Conservation (phyloP, 2,113 vertebrate genomes). For the Erythrocercus mccallii region DNA sequence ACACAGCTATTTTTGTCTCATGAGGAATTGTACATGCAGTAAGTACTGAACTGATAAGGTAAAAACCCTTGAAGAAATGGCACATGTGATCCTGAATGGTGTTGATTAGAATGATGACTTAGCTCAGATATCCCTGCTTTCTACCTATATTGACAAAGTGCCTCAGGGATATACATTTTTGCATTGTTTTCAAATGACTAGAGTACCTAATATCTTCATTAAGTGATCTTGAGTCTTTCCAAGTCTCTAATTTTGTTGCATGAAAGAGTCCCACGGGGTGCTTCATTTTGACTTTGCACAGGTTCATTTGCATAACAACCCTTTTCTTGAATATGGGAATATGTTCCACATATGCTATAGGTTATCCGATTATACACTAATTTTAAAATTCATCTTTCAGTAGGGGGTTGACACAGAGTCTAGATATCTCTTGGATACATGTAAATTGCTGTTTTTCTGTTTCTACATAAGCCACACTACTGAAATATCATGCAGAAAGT, state of each 20-base stretch:
- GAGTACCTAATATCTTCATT: not conserved
- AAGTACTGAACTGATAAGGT: not conserved
- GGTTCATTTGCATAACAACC: not conserved
- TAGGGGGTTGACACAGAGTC: not conserved
- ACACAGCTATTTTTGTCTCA: not conserved
- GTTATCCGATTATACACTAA: not conserved
- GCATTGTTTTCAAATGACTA: not conserved
- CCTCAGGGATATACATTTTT: not conserved
- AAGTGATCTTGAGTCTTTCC: not conserved
- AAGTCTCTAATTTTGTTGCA: not conserved
- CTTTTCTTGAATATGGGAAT: not conserved
- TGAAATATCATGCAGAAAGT: not conserved
- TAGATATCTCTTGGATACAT: not conserved
- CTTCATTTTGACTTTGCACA: not conserved
- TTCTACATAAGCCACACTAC: not conserved
- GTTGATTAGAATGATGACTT: not conserved
- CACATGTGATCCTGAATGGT: not conserved
- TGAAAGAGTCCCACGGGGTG: not conserved
- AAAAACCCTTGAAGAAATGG: not conserved
- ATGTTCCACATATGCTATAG: not conserved
- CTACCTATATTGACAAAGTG: not conserved
- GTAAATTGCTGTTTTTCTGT: not conserved
- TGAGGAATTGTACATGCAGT: not conserved
- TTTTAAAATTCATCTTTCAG: not conserved
- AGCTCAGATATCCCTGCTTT: not conserved